Conservation (phyloP, 2,797 vertebrate genomes). For the Xenopus petersii region DNA sequence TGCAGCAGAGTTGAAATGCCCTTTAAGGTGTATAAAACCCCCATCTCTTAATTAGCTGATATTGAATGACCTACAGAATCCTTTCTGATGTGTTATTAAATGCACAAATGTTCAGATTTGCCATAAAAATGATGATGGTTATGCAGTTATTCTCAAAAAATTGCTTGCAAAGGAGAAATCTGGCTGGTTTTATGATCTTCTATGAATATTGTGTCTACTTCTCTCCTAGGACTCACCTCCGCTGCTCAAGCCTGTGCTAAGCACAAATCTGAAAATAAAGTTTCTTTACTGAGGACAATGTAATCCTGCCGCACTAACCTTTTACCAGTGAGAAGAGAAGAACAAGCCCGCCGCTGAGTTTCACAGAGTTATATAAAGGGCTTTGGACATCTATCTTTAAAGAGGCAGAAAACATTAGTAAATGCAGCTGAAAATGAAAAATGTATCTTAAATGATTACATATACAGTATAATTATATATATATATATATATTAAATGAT, state of each 20-base stretch:
- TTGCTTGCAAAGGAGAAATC: constrained; percentile 40
- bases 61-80: constrained; percentile 41
- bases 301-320: constrained; percentile 10
- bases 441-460: no score
- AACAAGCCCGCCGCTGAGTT: no score
- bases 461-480: no score
- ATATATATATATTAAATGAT: no score
- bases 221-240: constrained; percentile 35
- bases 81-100: constrained; percentile 35
- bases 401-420: no score
- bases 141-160: constrained; percentile 29
- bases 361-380: no score
- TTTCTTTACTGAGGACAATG: constrained; percentile 24
- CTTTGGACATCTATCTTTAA: no score
- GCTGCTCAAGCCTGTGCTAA: constrained; percentile 11
- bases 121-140: constrained; percentile 41
- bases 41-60: constrained; percentile 34
- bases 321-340: background rate
- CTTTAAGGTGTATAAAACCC: background rate
- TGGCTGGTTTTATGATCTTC: constrained; percentile 40
- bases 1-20: no score
- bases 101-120: constrained; percentile 45
- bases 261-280: constrained; percentile 25
- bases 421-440: no score
- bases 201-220: constrained; percentile 35